Evolutionary conservation across 2,113 vertebrate species (phyloP).

Genomic region (Chaetodon trifascialis): DNA sequence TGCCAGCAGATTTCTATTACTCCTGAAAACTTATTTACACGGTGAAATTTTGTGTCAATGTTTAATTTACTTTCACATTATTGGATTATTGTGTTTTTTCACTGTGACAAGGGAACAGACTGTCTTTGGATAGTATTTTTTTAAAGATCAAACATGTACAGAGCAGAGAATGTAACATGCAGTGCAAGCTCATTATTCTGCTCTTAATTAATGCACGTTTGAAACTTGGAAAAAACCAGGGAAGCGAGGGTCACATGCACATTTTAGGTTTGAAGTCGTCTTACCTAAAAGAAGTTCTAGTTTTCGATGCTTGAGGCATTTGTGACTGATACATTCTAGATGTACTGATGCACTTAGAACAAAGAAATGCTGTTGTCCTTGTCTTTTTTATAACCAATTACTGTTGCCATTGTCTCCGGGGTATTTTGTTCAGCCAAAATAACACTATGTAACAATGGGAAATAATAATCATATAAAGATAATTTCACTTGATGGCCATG

Average conservation of each 20-base stretch:
- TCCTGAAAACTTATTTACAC: slow-evolving; percentile 12
- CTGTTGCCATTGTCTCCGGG: background rate
- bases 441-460: background rate
- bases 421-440: background rate
- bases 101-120: slow-evolving; percentile 13
- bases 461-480: slow-evolving; percentile 20
- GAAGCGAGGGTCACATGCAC: background rate
- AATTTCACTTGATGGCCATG: background rate
- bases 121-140: background rate
- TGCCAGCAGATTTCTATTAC: background rate
- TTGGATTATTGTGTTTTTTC: slow-evolving; percentile 23
- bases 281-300: background rate
- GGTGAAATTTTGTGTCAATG: slow-evolving; percentile 26
- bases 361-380: background rate
- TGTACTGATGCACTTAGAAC: background rate
- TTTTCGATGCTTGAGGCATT: background rate
- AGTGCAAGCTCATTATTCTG: background rate
- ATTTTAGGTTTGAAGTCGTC: background rate
- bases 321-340: background rate
- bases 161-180: background rate
- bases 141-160: background rate
- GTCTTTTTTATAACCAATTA: background rate
- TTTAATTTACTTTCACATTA: slow-evolving; percentile 31
- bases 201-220: background rate
- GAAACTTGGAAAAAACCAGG: background rate